These are phyloP conservation scores for Ondatra zibethicus DNA, from an alignment of 2,113 vertebrate genomes.

Conservation along the genomic window DNA sequence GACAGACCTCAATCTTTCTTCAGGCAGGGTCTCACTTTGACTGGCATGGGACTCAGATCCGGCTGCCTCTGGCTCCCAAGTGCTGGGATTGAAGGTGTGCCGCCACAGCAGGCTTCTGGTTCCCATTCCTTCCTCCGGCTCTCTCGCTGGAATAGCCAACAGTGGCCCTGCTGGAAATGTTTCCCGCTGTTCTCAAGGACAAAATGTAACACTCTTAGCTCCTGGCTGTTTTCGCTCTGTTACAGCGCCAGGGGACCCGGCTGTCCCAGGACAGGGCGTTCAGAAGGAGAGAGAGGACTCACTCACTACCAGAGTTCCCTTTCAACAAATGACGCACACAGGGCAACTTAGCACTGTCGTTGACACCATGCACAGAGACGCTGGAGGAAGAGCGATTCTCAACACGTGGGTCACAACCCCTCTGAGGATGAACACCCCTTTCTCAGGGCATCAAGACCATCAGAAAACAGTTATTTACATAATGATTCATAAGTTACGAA, in stretches of 20 bases:
- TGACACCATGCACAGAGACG: neutral
- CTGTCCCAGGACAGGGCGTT: neutral
- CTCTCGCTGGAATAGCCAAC: neutral
- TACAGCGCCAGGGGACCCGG: neutral
- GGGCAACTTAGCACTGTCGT: neutral
- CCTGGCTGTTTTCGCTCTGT: neutral
- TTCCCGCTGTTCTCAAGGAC: neutral
- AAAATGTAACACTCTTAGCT: neutral
- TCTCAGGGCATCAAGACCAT: neutral
- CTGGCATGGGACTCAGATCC: neutral
- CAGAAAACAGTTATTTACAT: neutral
- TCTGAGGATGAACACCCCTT: neutral
- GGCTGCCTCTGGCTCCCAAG: neutral
- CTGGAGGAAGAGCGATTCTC: neutral
- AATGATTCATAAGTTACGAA: neutral
- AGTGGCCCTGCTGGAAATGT: no score
- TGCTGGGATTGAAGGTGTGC: neutral
- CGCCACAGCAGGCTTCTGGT: neutral
- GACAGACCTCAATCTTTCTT: neutral
- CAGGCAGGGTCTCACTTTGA: neutral
- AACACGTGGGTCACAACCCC: neutral
- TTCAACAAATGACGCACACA: neutral
- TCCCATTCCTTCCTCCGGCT: neutral
- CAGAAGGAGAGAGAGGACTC: neutral
- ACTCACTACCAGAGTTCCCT: neutral